Evolutionary conservation across 1,140 invertebrate genomes (phyloP), one percentile per base, ranked within the genome.

Genomic region (Sitodiplosis mosellana): DNA sequence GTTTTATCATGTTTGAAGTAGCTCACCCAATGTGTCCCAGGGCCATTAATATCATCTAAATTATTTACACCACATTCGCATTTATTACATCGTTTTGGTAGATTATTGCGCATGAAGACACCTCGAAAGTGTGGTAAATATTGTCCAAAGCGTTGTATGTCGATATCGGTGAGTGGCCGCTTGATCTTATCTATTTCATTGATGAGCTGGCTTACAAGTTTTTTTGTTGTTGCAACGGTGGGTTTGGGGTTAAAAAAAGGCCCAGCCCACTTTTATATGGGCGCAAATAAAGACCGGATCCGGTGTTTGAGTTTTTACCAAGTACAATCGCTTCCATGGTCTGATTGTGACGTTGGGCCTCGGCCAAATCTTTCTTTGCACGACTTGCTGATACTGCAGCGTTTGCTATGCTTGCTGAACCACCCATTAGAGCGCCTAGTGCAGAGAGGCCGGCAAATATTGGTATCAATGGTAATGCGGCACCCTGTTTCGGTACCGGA

Each of bases 361-460:
- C 54, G 33, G 42, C 49, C 8, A 59, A 49, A 50, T 53, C 48
- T 47, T 53, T 20, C 47, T 54, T 55, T 42, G 54, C 59, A 45
- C 47, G 46, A 45, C 55, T 56, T 5, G 52, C 53, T 38, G 43
- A 19, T 47, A 54, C 56, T 14, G 57, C 37, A 14, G 54, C 53
- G 54, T 57, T 53, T 1, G 48, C 51, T 15, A 60, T 49, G 37
- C 51, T 53, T 33, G 53, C 17, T 27, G 54, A 52, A 21, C 55
- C 54, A 22, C 47, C 54, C 7, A 52, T 45, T 44, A 64, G 40
- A 19, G 52, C 43, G 18, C 62, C 60, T 33, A 59, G 17, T 14
- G 62, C 63, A 27, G 54, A 58, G 33, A 67, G 48, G 41, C 56
- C 60, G 10, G 60, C 59, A 51, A 64, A 58, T 48, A 66, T 55